These are phyloP conservation scores for Protonemura montana DNA, from an alignment of 2,888 invertebrate genomes.

Conservation along the genomic window DNA sequence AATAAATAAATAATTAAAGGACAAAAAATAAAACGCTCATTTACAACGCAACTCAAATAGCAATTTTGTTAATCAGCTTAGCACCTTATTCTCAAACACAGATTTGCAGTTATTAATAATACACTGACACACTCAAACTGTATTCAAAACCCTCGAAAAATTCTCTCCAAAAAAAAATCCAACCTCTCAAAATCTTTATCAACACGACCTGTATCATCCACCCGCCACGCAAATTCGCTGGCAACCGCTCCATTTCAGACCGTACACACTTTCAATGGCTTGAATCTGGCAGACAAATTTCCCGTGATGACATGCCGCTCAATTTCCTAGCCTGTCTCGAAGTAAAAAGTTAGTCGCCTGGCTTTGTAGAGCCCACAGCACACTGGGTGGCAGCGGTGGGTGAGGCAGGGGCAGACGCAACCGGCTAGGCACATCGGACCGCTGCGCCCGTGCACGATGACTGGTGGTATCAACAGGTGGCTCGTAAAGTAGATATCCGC, in stretches of 20 bases:
- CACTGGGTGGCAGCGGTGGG: slow-evolving; percentile 8
- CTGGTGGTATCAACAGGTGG: slow-evolving; percentile 60
- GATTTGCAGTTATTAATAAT: too few species aligned
- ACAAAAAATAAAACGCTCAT: too few species aligned
- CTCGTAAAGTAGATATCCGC: slow-evolving; percentile 65
- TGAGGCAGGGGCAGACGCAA: slow-evolving; percentile 20
- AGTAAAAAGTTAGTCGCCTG: slow-evolving; percentile 40
- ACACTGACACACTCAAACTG: too few species aligned
- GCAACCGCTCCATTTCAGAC: background rate
- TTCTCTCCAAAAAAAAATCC: too few species aligned
- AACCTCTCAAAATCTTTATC: too few species aligned
- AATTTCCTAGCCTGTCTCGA: slow-evolving; percentile 45
- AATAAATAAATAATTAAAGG: too few species aligned
- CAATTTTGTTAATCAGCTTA: too few species aligned
- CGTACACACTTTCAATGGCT: background rate
- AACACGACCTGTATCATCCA: too few species aligned
- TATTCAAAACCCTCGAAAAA: too few species aligned
- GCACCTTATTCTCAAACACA: too few species aligned
- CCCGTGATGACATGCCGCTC: slow-evolving; percentile 49
- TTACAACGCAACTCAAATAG: too few species aligned
- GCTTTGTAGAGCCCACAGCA: slow-evolving; percentile 24
- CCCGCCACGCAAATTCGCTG: background rate
- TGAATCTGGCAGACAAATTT: slow-evolving; percentile 45
- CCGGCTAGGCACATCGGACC: slow-evolving; percentile 1
- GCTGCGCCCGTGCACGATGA: slow-evolving; percentile 49